Evolutionary conservation across 2,797 vertebrate species (phyloP).

Genomic region (Crocodylus rhombifer): DNA sequence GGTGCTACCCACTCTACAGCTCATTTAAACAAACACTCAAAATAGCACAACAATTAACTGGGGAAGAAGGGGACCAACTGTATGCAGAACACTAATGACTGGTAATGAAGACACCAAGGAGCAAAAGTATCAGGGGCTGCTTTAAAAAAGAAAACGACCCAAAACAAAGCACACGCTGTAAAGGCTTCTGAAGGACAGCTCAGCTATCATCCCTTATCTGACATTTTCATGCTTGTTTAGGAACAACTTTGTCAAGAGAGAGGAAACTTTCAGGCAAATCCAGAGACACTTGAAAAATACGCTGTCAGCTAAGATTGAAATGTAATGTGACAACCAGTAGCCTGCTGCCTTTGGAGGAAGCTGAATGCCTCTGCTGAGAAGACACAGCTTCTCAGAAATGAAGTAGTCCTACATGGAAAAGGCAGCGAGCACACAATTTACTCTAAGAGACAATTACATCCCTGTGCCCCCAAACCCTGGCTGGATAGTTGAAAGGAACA

Average conservation of each 20-base stretch:
- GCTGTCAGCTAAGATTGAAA: slow-evolving; percentile 70
- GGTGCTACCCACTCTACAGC: neutral
- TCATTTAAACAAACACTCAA: slow-evolving; percentile 10
- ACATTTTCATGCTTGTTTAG: slow-evolving; percentile 52
- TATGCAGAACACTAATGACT: neutral
- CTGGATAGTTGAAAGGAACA: neutral
- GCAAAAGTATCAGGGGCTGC: neutral
- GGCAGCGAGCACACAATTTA: slow-evolving; percentile 40
- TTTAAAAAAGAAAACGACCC: neutral
- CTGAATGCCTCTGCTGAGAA: slow-evolving; percentile 42
- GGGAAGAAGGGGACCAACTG: neutral
- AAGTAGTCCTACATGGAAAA: slow-evolving; percentile 53
- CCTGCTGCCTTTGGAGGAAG: slow-evolving; percentile 68
- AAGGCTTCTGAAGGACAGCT: slow-evolving; percentile 7
- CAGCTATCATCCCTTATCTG: neutral
- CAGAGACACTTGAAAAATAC: slow-evolving; percentile 72
- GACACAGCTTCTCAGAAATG: slow-evolving; percentile 47
- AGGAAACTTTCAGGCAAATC: slow-evolving; percentile 63
- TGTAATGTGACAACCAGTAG: slow-evolving; percentile 63
- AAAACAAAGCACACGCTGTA: neutral
- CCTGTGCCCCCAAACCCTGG: slow-evolving; percentile 40
- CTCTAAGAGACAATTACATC: slow-evolving; percentile 55
- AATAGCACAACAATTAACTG: neutral
- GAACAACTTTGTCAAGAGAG: slow-evolving; percentile 49
- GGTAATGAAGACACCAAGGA: neutral